Base-by-base conservation (phyloP, 2,797 vertebrate species). In the Poecile montanus region DNA sequence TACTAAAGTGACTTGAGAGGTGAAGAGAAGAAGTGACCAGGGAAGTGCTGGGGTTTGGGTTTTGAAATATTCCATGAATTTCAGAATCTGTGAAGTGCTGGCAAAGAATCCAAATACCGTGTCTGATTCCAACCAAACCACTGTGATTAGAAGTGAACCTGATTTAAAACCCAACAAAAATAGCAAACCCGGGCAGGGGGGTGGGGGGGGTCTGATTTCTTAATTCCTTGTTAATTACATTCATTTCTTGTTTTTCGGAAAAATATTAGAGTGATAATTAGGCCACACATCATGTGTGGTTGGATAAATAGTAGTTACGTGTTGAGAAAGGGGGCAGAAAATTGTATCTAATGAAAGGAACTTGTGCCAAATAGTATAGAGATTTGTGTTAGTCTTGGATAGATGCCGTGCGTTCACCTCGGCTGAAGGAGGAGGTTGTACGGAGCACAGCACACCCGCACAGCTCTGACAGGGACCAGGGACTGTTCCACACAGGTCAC, bases 231-330 rank as follows among this genome's bases (percentile, higher is more conserved):
- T 94, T 97, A 95, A 96, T 96, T 88, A 60, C 82, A 32, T 66
- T 72, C 0, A 56, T 85, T 84, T 72, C 8, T 87, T 78, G 38
- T 81, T 72, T 83, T 47, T 62, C 20, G 57, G 44, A 78, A 95
- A 95, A 94, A 91, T 85, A 88, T 86, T 65, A 91, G 95, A 84
- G 57, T 92, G 84, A 92, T 81, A 91, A 95, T 82, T 92, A 93
- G 92, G 75, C 94, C 94, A 88, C 73, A 66, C 79, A 87, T 85
- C 73, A 83, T 93, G 80, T 76, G 89, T 85, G 63, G 54, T 81
- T 95, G 57, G 38, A 54, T 93, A 94, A 84, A 95, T 92, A 74
- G 50, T 91, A 85, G 70, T 94, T 93, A 68, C 29, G 72, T 67
- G 56, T 85, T 94, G 78, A 85, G 79, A 95, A 89, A 91, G 42